These are phyloP conservation scores for Dreissena rostriformis DNA, from an alignment of 1,140 invertebrate species.

Conservation along the genomic window DNA sequence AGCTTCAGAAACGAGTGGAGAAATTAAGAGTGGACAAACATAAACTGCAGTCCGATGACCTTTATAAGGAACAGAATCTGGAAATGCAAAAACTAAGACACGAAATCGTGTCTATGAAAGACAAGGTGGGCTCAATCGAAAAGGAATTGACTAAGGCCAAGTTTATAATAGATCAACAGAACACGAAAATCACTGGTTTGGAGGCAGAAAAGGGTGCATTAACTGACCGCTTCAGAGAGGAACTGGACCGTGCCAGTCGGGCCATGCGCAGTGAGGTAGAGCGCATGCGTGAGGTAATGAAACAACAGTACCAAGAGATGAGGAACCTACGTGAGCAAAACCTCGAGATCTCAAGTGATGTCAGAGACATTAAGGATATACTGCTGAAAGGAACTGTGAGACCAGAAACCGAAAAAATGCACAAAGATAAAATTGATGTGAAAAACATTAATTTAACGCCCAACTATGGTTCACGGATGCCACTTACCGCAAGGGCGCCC, in stretches of 20 bases:
- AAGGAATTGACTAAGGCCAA: constrained; percentile 65
- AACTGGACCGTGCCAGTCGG: constrained; percentile 70
- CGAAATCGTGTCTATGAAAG: constrained; percentile 67
- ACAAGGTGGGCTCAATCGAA: constrained; percentile 67
- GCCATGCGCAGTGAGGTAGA: constrained; percentile 75
- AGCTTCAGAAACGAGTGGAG: constrained; percentile 66
- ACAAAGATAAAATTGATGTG: constrained; percentile 46
- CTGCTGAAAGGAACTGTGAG: constrained; percentile 57
- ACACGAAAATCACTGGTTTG: constrained; percentile 60
- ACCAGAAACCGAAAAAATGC: constrained; percentile 15
- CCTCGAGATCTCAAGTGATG: constrained; percentile 70
- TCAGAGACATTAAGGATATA: constrained; percentile 71
- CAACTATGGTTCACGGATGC: constrained; percentile 36
- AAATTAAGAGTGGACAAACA: constrained; percentile 63
- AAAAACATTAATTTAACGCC: constrained; percentile 53
- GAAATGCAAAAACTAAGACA: constrained; percentile 67
- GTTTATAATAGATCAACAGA: constrained; percentile 70
- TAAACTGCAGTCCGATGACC: constrained; percentile 63
- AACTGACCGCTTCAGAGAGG: constrained; percentile 65
- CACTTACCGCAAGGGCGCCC: constrained; percentile 22
- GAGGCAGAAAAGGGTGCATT: constrained; percentile 66
- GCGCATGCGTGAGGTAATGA: constrained; percentile 75
- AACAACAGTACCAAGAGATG: constrained; percentile 75
- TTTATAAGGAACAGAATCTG: constrained; percentile 69
- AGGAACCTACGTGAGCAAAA: constrained; percentile 71